Evolutionary conservation across 2,113 vertebrate genomes (phyloP).

Genomic region (Petroica traversi): DNA sequence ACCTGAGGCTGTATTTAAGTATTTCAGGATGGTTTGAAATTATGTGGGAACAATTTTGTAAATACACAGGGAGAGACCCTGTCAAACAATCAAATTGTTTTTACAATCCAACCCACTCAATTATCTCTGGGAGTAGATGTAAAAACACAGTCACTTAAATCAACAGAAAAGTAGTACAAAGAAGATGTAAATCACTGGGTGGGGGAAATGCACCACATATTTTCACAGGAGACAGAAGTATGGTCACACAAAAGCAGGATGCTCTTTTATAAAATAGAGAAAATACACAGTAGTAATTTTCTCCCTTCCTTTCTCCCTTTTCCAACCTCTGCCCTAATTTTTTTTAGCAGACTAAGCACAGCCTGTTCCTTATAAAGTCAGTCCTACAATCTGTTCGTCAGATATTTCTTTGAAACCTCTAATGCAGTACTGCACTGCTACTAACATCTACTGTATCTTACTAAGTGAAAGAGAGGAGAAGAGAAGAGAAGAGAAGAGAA

Average conservation of each 20-base stretch:
- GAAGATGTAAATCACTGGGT: constrained; percentile 18
- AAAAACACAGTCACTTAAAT: constrained; percentile 24
- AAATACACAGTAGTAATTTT: not conserved
- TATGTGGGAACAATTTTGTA: constrained; percentile 49
- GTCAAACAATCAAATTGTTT: constrained; percentile 56
- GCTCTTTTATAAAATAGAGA: not conserved
- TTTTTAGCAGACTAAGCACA: not conserved
- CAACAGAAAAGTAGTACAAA: constrained; percentile 28
- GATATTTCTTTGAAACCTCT: not conserved
- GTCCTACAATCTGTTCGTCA: not conserved
- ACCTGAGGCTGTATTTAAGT: not conserved
- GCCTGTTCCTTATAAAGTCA: not conserved
- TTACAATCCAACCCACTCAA: constrained; percentile 20
- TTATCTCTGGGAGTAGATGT: constrained; percentile 34
- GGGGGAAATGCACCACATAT: constrained; percentile 1
- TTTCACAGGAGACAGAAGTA: constrained; percentile 12
- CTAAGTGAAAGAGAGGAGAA: not conserved
- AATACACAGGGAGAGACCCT: constrained; percentile 29
- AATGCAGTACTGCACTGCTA: not conserved
- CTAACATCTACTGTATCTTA: not conserved
- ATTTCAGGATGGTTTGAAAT: constrained; percentile 20
- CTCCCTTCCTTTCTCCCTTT: not conserved
- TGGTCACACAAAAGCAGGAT: not conserved
- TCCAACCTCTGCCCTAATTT: not conserved
- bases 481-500: not conserved